Percentiles rank a stretch among this genome's conserved stretches.
Evolutionary conservation across 1,140 invertebrate species (phyloP).

Genomic region (Drosophila trapezifrons): DNA sequence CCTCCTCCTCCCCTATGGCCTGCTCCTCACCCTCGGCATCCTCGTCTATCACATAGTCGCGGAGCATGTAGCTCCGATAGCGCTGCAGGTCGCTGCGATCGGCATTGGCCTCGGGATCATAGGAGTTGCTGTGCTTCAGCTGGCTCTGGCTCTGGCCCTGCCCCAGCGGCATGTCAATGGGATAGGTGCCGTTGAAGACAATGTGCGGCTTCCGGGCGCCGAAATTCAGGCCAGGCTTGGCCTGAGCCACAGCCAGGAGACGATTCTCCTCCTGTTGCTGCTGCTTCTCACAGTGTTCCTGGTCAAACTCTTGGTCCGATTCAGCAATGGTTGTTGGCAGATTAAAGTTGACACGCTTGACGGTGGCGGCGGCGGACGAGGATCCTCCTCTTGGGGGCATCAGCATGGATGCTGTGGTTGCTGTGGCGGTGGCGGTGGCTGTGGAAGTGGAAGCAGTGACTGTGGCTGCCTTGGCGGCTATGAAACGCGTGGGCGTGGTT

Average conservation of each 20-base stretch:
- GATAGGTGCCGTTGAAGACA: slow-evolving; percentile 92
- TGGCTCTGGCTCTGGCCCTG: slow-evolving; percentile 25
- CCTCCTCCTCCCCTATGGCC: slow-evolving; percentile 54
- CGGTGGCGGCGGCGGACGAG: not conserved
- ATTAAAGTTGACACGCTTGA: slow-evolving; percentile 76
- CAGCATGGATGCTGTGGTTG: slow-evolving; percentile 15
- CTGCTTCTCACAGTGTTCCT: slow-evolving; percentile 6
- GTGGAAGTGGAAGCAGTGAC: slow-evolving; percentile 31
- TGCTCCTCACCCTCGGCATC: slow-evolving; percentile 69
- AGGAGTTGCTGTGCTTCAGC: slow-evolving; percentile 51
- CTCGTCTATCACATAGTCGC: slow-evolving; percentile 69
- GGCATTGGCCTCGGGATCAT: slow-evolving; percentile 78
- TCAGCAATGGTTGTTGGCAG: slow-evolving; percentile 69
- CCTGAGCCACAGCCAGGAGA: slow-evolving; percentile 22
- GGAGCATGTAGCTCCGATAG: slow-evolving; percentile 68
- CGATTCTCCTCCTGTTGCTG: slow-evolving; percentile 6
- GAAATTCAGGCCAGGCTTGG: slow-evolving; percentile 7
- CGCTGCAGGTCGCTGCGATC: slow-evolving; percentile 65
- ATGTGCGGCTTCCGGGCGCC: slow-evolving; percentile 62
- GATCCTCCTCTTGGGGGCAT: slow-evolving; percentile 1
- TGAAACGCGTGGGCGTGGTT: slow-evolving; percentile 74
- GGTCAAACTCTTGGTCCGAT: slow-evolving; percentile 55
- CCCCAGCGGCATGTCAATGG: slow-evolving; percentile 88
- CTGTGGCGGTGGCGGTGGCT: slow-evolving; percentile 12
- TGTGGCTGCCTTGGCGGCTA: slow-evolving; percentile 65